Conservation (phyloP, 1,140 invertebrate species). For the Cotesia glomerata region DNA sequence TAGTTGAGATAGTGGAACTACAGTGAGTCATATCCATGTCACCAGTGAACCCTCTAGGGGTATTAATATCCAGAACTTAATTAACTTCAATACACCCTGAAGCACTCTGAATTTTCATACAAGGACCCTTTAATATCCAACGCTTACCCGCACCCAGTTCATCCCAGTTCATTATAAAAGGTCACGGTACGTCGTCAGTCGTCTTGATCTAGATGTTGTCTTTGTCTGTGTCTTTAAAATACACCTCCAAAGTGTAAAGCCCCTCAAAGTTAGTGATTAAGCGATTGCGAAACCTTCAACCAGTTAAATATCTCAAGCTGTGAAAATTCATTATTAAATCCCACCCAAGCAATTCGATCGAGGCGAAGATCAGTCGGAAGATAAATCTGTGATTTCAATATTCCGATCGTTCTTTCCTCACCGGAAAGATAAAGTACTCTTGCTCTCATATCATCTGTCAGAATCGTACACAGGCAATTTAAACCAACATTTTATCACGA, state of each 20-base stretch:
- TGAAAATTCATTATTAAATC: too few relatives aligned
- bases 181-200: neutral
- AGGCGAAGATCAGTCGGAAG: too few relatives aligned
- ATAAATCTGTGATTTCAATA: too few relatives aligned
- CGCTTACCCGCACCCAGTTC: neutral
- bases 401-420: too few relatives aligned
- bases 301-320: too few relatives aligned
- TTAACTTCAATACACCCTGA: neutral
- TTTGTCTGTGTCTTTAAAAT: neutral
- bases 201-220: neutral
- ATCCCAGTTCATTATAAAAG: neutral
- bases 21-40: neutral
- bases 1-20: neutral
- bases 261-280: too few relatives aligned
- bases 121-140: neutral
- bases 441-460: too few relatives aligned
- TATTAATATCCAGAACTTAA: neutral
- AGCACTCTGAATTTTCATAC: neutral
- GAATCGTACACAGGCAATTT: too few relatives aligned
- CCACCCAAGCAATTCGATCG: too few relatives aligned
- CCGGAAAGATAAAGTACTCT: too few relatives aligned
- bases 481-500: too few relatives aligned
- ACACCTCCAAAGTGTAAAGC: neutral
- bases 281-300: too few relatives aligned
- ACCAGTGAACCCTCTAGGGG: neutral